Evolutionary conservation across 1,140 invertebrate genomes (phyloP).

Genomic region (Euwallacea similis): DNA sequence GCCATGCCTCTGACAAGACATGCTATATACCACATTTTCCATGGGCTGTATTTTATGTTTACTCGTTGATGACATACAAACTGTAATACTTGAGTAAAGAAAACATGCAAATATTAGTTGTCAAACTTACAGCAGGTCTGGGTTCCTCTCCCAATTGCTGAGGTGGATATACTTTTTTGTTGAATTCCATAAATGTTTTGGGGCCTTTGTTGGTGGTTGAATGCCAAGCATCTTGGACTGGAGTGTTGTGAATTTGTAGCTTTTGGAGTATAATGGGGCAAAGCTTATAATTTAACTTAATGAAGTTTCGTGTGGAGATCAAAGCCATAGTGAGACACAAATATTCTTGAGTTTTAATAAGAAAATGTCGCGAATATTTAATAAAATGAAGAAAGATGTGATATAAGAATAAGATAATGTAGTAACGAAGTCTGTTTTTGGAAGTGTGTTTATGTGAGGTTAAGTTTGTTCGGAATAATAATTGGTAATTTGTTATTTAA

Average conservation of each 20-base stretch:
- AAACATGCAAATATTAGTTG: background rate
- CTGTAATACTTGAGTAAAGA: constrained; percentile 58
- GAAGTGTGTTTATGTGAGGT: no score
- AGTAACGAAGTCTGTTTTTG: no score
- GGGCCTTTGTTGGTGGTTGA: constrained; percentile 3
- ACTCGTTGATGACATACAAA: constrained; percentile 80
- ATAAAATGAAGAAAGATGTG: no score
- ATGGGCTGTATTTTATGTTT: constrained; percentile 87
- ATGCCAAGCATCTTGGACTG: constrained; percentile 21
- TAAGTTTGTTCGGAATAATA: no score
- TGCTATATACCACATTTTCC: constrained; percentile 92
- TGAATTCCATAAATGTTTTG: constrained; percentile 64
- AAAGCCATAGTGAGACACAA: background rate
- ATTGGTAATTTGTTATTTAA: no score
- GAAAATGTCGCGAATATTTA: no score
- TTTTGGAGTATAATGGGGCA: constrained; percentile 14
- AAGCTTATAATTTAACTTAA: background rate
- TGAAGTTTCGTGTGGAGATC: background rate
- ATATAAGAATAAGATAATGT: no score
- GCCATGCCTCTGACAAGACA: constrained; percentile 85
- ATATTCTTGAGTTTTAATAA: no score
- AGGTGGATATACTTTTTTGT: constrained; percentile 78
- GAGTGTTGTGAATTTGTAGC: constrained; percentile 22
- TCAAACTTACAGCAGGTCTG: constrained; percentile 75
- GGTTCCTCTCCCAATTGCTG: constrained; percentile 72